These are phyloP conservation scores for Cheilosia impressa DNA, from an alignment of 2,888 invertebrate species.

Conservation along the genomic window DNA sequence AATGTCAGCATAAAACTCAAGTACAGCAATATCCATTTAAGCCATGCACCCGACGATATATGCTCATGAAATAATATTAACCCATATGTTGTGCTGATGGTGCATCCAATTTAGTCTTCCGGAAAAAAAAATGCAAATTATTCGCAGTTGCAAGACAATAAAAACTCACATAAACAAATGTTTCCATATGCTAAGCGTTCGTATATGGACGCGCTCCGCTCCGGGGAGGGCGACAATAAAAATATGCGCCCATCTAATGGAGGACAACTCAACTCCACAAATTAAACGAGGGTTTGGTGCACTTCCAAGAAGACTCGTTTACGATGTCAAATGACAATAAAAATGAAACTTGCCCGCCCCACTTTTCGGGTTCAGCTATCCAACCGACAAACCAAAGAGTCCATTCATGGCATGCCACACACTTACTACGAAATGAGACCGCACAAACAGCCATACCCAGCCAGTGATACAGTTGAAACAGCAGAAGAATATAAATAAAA, in stretches of 20 bases:
- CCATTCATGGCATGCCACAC: constrained; percentile 72
- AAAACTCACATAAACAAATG: constrained; percentile 53
- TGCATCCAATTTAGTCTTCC: constrained; percentile 34
- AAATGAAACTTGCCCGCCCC: constrained; percentile 18
- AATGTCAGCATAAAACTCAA: constrained; percentile 12
- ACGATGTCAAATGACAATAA: constrained; percentile 60
- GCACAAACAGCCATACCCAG: constrained; percentile 34
- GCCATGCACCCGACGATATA: neutral
- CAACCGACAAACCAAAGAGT: constrained; percentile 56
- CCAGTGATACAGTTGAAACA: constrained; percentile 33
- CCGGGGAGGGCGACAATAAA: constrained; percentile 35
- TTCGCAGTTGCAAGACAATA: constrained; percentile 32
- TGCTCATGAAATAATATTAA: constrained; percentile 10
- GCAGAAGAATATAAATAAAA: constrained; percentile 18
- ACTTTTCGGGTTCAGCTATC: constrained; percentile 21
- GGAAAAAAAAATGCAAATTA: constrained; percentile 43
- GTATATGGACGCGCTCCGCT: neutral
- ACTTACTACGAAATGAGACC: constrained; percentile 71
- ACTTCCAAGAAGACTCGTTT: constrained; percentile 52
- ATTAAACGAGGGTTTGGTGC: constrained; percentile 55
- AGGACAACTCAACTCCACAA: constrained; percentile 42
- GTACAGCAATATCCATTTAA: constrained; percentile 9
- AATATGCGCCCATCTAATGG: constrained; percentile 54
- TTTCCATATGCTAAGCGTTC: constrained; percentile 31
- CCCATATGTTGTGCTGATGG: constrained; percentile 12